phyloP scores from a whole-genome alignment of 2,888 invertebrate species.

The Rotaria socialis region DNA sequence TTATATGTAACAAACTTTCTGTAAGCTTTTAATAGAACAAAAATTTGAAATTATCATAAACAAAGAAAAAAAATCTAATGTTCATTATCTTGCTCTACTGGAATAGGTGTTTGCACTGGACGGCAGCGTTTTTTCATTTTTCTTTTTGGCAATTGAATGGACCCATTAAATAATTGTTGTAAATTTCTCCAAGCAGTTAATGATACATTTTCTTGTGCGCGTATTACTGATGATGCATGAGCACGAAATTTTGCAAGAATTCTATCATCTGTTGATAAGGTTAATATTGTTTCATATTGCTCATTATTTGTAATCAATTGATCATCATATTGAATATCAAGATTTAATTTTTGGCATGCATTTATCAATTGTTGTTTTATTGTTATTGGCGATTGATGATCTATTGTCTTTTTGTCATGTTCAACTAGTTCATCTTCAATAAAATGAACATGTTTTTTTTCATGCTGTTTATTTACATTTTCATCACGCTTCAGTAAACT shows the following conservation, averaged over 20 bases:
- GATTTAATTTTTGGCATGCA: background rate
- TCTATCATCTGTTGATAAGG: background rate
- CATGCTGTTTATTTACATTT: background rate
- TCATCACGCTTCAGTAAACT: background rate
- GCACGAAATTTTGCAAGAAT: background rate
- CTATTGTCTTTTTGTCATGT: background rate
- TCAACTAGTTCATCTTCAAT: background rate
- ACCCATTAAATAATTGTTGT: background rate
- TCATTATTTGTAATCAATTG: background rate
- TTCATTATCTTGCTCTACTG: background rate
- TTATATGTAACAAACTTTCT: too few relatives aligned
- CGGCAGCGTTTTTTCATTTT: background rate
- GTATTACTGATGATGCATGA: background rate
- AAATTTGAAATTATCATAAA: too few relatives aligned
- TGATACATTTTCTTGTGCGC: background rate
- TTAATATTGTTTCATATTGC: background rate
- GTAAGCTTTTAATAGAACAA: too few relatives aligned
- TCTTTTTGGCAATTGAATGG: background rate
- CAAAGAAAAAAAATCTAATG: too few relatives aligned
- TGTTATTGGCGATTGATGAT: background rate
- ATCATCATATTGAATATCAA: background rate
- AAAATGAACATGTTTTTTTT: constrained; percentile 5
- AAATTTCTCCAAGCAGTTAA: background rate
- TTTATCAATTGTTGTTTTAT: background rate
- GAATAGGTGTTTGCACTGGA: background rate